Percentiles rank a stretch among this genome's conserved stretches.
Conservation (phyloP, 2,888 invertebrate genomes). For the Idaea aversata region DNA sequence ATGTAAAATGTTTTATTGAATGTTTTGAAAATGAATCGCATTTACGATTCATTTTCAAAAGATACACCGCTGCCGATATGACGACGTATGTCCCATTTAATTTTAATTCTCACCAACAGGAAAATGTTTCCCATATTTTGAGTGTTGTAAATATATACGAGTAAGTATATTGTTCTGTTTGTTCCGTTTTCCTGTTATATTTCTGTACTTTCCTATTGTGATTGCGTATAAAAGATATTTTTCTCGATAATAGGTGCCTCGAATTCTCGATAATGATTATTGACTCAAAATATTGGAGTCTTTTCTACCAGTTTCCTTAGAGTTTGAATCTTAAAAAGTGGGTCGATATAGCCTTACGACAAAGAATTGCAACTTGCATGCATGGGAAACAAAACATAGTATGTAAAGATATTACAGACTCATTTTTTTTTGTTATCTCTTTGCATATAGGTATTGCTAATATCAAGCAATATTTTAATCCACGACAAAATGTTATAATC, state of each 20-base stretch:
- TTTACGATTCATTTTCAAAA: too few species aligned
- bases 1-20: too few species aligned
- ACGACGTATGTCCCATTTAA: not conserved
- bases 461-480: too few species aligned
- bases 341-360: not conserved
- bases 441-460: too few species aligned
- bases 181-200: not conserved
- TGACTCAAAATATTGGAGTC: not conserved
- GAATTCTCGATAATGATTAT: not conserved
- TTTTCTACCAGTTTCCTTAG: not conserved
- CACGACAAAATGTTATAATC: too few species aligned
- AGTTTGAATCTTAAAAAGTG: not conserved
- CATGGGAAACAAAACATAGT: too few species aligned
- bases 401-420: too few species aligned
- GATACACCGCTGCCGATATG: not conserved
- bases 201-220: not conserved
- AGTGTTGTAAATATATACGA: not conserved
- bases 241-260: constrained; percentile 1
- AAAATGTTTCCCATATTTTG: not conserved
- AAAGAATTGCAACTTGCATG: not conserved
- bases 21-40: too few species aligned
- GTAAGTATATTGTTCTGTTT: not conserved
- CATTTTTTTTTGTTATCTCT: too few species aligned
- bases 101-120: not conserved
- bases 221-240: not conserved